Conservation (phyloP, 2,888 invertebrate genomes). For the Microctonus aethiopoides region DNA sequence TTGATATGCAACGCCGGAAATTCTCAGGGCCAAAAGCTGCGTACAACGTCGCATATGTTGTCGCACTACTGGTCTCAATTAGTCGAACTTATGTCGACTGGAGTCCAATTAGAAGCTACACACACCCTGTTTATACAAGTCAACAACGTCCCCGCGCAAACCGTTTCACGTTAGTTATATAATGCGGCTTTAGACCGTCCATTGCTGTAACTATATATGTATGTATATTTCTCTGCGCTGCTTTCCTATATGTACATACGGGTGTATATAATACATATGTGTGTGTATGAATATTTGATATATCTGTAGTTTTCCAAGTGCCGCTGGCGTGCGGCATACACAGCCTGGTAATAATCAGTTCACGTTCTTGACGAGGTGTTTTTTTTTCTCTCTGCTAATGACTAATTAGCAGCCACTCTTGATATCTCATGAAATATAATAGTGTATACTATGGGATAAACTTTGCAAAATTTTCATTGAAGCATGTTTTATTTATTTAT, state of each 20-base stretch:
- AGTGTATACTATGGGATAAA: constrained; percentile 38
- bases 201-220: constrained; percentile 17
- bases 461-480: neutral
- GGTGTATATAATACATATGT: no score
- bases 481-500: neutral
- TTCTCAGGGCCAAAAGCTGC: constrained; percentile 15
- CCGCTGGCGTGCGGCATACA: neutral
- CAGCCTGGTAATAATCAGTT: no score
- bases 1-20: constrained; percentile 21
- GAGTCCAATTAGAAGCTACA: constrained; percentile 67
- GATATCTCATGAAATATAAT: constrained; percentile 60
- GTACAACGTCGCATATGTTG: constrained; percentile 24
- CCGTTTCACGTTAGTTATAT: neutral
- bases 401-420: constrained; percentile 66
- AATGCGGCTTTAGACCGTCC: constrained; percentile 43
- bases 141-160: constrained; percentile 35
- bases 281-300: neutral
- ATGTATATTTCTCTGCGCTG: constrained; percentile 14
- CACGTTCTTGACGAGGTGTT: constrained; percentile 55
- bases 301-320: constrained; percentile 19
- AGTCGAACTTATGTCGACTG: constrained; percentile 66
- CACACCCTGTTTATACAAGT: constrained; percentile 66
- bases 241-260: constrained; percentile 8
- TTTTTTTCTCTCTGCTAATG: constrained; percentile 66
- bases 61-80: constrained; percentile 64